Percentiles rank a stretch among this genome's conserved stretches.
Evolutionary conservation across 1,140 invertebrate genomes (phyloP).

Genomic region (Drosophila mayri): DNA sequence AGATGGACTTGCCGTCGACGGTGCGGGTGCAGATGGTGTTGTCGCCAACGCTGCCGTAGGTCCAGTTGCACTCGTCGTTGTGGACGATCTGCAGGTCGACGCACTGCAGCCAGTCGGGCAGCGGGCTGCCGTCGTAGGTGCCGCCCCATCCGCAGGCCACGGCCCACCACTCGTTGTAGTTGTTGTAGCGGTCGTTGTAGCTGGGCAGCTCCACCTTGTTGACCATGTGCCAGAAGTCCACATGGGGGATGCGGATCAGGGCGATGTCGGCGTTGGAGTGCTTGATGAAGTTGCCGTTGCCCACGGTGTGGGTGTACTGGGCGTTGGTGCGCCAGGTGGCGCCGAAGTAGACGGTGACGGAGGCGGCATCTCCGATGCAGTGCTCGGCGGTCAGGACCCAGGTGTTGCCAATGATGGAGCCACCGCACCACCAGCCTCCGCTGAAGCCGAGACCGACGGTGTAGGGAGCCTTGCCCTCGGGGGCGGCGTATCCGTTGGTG

Average conservation of each 20-base stretch:
- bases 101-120: conserved; percentile 55
- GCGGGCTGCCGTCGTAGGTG: conserved; percentile 48
- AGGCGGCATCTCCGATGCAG: conserved; percentile 76
- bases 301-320: conserved; percentile 47
- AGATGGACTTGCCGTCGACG: conserved; percentile 68
- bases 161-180: conserved; percentile 48
- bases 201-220: conserved; percentile 60
- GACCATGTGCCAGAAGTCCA: conserved; percentile 59
- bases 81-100: conserved; percentile 61
- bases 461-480: no score
- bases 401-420: no score
- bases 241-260: conserved; percentile 48
- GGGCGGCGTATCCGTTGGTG: no score
- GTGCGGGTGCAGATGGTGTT: conserved; percentile 65
- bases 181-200: conserved; percentile 55
- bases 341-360: conserved; percentile 58
- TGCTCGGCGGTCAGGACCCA: no score
- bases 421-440: no score
- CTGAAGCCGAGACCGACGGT: no score
- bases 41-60: conserved; percentile 29
- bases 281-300: conserved; percentile 41
- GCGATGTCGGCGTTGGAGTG: conserved; percentile 49
- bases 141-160: conserved; percentile 66
- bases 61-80: conserved; percentile 32
- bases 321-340: conserved; percentile 62